Base-by-base conservation (phyloP, 2,888 invertebrate species). In the Ypsolopha sequella region DNA sequence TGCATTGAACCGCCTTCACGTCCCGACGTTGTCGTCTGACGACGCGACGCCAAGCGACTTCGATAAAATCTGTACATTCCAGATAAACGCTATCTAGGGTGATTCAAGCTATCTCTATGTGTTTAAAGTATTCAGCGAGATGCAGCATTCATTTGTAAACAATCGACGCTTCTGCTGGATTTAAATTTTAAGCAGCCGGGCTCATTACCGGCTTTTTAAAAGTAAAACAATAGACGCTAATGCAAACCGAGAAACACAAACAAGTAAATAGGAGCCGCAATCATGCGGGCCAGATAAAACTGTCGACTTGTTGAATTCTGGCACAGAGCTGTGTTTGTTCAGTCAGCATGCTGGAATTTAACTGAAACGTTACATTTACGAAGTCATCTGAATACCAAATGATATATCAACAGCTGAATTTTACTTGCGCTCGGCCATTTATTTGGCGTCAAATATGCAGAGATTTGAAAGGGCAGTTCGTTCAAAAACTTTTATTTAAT, bases 401-500 rank as follows among this genome's bases (percentile, higher is more conserved):
- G 24, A 24, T 24, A 4, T 24, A 24, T 24, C 24, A 24, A 24
- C 24, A 24, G 24, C 24, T 24, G 24, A 24, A 24, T 24, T 24
- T 24, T 24, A 24, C 4, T 3, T 24, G 24, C 24, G 4, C 24
- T 24, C 24, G n/a, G 24, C 24, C 24, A 24, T 24, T 24, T 24
- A 24, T 24, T 24, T 24, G 24, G 24, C 24, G 2, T 24, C 24
- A 4, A 24, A 24, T 24, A 24, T 24, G 24, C 24, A 24, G 24
- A 39, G 10, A 39, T 39, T 58, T 59, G 61, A 63, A 63, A 62
- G 56, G 58, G 63, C 60, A 24, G 24, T 24, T 24, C 24, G 24
- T 65, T 68, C 64, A 56, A 55, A 59, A 61, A 56, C 53, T 56
- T 64, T 61, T 65, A 59, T 59, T 61, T 62, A 61, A 62, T 58